A percentile compares a stretch with the other conserved stretches of the same genome.
Evolutionary conservation across 2,888 invertebrate species (phyloP).

Genomic region (Imbricaverruca yamaguchii): DNA sequence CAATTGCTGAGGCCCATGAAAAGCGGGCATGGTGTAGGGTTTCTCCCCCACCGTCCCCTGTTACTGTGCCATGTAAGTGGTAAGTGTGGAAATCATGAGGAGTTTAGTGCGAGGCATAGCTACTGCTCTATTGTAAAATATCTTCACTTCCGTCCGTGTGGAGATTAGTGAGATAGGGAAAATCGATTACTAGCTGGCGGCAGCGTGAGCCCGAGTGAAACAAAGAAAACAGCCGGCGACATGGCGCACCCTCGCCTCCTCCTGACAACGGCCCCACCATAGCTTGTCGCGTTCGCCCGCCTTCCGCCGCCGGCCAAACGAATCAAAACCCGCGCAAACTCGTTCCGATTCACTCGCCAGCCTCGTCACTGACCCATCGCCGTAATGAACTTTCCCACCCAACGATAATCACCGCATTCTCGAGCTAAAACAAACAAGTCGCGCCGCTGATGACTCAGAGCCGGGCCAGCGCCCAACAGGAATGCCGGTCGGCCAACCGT

Average conservation of each 20-base stretch:
- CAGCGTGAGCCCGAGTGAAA: background rate
- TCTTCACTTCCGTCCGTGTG: no score
- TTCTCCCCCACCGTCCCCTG: no score
- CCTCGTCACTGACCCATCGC: background rate
- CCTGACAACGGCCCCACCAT: no score
- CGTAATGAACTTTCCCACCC: background rate
- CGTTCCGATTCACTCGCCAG: background rate
- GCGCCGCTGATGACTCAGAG: background rate
- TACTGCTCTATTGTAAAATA: no score
- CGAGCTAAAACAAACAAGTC: conserved; percentile 20
- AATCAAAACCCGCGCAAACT: background rate
- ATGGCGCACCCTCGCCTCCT: no score
- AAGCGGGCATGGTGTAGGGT: no score
- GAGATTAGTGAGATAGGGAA: background rate
- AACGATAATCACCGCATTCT: background rate
- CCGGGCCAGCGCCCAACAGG: background rate
- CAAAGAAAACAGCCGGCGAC: background rate
- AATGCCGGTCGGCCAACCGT: background rate
- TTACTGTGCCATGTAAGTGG: no score
- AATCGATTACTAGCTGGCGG: background rate
- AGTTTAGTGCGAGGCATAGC: no score
- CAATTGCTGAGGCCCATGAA: no score
- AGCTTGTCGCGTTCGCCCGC: background rate
- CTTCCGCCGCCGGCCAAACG: background rate
- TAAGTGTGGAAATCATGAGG: no score